These are phyloP conservation scores for Acipenser oxyrinchus DNA, from an alignment of 2,797 vertebrate genomes.

Conservation along the genomic window DNA sequence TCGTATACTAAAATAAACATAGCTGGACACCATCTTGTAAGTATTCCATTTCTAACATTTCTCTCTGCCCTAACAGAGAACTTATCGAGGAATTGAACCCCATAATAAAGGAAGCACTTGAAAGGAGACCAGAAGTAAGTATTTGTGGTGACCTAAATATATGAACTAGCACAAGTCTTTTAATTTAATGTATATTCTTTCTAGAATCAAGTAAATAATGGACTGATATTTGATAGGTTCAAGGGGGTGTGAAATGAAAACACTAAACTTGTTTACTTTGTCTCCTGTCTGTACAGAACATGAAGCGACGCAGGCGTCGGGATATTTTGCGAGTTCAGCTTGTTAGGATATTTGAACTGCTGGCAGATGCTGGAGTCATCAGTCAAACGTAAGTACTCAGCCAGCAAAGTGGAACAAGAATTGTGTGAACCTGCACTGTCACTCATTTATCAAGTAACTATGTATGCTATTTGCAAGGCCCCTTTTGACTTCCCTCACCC, in stretches of 20 bases:
- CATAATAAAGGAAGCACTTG: slow-evolving; percentile 98
- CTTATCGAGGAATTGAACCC: slow-evolving; percentile 95
- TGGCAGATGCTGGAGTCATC: slow-evolving; percentile 94
- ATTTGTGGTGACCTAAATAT: too few relatives aligned
- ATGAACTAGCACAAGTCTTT: too few relatives aligned
- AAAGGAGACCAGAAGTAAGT: slow-evolving; percentile 96
- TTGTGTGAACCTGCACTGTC: background rate
- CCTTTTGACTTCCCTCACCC: too few relatives aligned
- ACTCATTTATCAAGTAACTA: too few relatives aligned
- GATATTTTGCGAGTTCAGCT: slow-evolving; percentile 97
- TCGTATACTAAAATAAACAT: too few relatives aligned
- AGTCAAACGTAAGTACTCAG: slow-evolving; percentile 79
- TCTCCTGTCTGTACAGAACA: slow-evolving; percentile 65
- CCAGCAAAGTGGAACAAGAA: background rate
- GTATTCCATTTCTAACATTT: too few relatives aligned
- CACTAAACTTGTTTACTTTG: background rate
- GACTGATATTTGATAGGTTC: too few relatives aligned
- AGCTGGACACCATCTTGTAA: too few relatives aligned
- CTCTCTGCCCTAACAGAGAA: slow-evolving; percentile 63
- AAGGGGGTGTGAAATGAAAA: too few relatives aligned
- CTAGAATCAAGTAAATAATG: too few relatives aligned
- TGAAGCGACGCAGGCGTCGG: slow-evolving; percentile 97
- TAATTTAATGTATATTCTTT: too few relatives aligned
- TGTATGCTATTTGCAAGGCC: too few relatives aligned
- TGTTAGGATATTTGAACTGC: slow-evolving; percentile 96